These are phyloP conservation scores for Ophion ellenae DNA, from an alignment of 2,888 invertebrate species.

Conservation along the genomic window DNA sequence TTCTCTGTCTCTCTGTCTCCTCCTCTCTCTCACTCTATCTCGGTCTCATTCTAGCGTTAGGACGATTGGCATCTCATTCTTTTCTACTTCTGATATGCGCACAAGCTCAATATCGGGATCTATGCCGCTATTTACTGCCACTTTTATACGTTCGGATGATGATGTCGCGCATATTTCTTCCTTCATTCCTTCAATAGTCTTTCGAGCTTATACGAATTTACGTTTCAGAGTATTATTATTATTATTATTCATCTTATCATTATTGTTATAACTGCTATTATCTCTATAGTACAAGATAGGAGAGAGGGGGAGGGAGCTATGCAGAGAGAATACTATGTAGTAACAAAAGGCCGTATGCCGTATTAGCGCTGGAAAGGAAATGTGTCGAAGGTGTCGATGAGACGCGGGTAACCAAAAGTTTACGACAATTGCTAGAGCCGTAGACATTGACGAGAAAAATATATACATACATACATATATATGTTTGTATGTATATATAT, in stretches of 20 bases:
- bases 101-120: constrained; percentile 48
- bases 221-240: constrained; percentile 62
- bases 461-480: constrained; percentile 2
- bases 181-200: constrained; percentile 4
- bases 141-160: constrained; percentile 58
- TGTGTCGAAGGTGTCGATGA: constrained; percentile 34
- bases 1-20: constrained; percentile 10
- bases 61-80: background rate
- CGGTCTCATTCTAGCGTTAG: background rate
- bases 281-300: background rate
- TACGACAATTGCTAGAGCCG: constrained; percentile 49
- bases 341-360: constrained; percentile 47
- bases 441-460: constrained; percentile 50
- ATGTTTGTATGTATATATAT: constrained; percentile 26
- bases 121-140: constrained; percentile 53
- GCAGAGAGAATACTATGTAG: constrained; percentile 46
- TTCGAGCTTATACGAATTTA: constrained; percentile 45
- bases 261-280: constrained; percentile 33
- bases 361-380: constrained; percentile 30
- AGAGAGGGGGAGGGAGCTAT: constrained; percentile 43
- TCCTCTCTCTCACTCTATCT: background rate
- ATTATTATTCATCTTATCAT: constrained; percentile 49
- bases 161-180: constrained; percentile 45
- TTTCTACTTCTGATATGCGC: constrained; percentile 48
- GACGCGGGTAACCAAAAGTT: constrained; percentile 43